phyloP scores from a whole-genome alignment of 2,797 vertebrate genomes.

The Poeciliopsis infans region DNA sequence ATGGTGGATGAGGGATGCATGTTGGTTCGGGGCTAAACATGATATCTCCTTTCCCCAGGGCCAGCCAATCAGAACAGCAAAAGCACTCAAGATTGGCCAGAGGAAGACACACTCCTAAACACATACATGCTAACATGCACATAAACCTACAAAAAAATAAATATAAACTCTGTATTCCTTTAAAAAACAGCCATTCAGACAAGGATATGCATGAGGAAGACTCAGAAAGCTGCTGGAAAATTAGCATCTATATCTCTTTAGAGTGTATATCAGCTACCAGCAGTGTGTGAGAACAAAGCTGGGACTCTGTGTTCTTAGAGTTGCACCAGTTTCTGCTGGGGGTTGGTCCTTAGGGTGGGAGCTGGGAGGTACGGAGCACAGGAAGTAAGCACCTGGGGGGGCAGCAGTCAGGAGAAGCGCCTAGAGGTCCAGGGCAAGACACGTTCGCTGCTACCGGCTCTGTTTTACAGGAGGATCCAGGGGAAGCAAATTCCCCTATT shows the following conservation, averaged over 20 bases:
- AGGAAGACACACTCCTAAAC: constrained; percentile 63
- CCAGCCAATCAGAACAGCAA: constrained; percentile 80
- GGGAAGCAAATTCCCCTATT: constrained; percentile 48
- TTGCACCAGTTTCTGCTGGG: constrained; percentile 70
- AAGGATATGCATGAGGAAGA: constrained; percentile 41
- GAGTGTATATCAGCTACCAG: constrained; percentile 37
- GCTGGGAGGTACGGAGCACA: constrained; percentile 67
- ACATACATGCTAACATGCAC: constrained; percentile 47
- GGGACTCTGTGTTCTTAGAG: constrained; percentile 54
- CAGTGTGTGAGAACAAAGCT: constrained; percentile 51
- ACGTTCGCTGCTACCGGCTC: constrained; percentile 70
- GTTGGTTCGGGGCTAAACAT: constrained; percentile 86
- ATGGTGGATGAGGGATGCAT: constrained; percentile 81
- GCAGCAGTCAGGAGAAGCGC: constrained; percentile 80
- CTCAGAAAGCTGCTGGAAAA: constrained; percentile 12
- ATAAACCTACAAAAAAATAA: constrained; percentile 12
- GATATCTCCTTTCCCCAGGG: constrained; percentile 81
- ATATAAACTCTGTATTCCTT: constrained; percentile 32
- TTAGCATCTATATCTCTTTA: constrained; percentile 19
- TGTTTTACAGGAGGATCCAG: constrained; percentile 46
- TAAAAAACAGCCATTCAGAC: constrained; percentile 40
- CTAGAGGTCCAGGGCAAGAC: constrained; percentile 79
- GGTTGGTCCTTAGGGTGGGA: constrained; percentile 64
- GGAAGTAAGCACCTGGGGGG: constrained; percentile 73
- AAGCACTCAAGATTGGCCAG: constrained; percentile 79